Base-by-base conservation (phyloP, 2,888 invertebrate species). In the Zootermopsis nevadensis region DNA sequence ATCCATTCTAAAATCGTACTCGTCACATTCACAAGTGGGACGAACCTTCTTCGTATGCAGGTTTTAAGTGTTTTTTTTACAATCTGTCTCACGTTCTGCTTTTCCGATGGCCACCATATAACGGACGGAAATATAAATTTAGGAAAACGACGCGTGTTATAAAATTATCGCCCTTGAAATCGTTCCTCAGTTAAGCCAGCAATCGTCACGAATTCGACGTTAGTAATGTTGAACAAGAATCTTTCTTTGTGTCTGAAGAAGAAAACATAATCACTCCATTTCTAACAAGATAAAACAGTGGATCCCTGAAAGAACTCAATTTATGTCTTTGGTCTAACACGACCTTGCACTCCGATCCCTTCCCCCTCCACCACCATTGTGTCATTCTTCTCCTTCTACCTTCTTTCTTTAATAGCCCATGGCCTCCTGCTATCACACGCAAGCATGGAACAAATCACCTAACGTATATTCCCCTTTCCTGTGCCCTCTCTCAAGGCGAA, bases 381-480 rank as follows among this genome's bases (percentile, higher is more conserved):
- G 30, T 69, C 69, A 31, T 31, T 33, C 69, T 31, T 69, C 19
- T 12, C 66, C n/a, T 66, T 66, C 66, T 19, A 66, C 66, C 66
- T 69, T 69, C 69, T 69, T 69, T 69, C 69, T 30, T 69, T 69
- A 69, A 69, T 69, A 69, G 69, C 27, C 69, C 69, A 31, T 69
- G 69, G 69, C 69, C 31, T 31, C 30, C 30, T 66, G 27, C 69
- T 31, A 33, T 69, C 31, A 33, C 69, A 69, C 33, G 69, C 69
- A 69, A 69, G 69, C 60, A 22, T 2, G 12, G 69, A 31, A 69
- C 69, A 69, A 69, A 69, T 69, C 69, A 31, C 69, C n/a, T 15
- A 19, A 1, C 12, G 27, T 27, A 66, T 66, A 66, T 66, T n/a
- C 66, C 12, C 66, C n/a, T n/a, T 69, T 31, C 22, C 69, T 19